Evolutionary conservation across 1,140 invertebrate species (phyloP), one percentile per base, ranked within the genome.

Genomic region (Nilaparvata lugens): DNA sequence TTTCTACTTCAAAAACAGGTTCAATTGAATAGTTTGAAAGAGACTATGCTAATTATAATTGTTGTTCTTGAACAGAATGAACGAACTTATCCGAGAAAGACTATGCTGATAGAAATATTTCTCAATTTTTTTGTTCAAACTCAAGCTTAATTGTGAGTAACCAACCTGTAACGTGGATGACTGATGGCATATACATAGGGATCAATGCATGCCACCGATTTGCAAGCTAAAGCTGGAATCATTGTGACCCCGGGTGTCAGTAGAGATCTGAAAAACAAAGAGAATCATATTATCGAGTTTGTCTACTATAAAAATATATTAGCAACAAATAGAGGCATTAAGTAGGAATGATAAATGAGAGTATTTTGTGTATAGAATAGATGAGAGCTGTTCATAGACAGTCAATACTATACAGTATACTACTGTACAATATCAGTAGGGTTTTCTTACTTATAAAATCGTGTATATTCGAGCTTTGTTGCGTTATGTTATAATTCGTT

Each of bases 131-230:
- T 19, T 55, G 14, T n/a, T 9, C 24, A 24, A 14, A 19, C 13
- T 28, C 11, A 9, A 16, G 53, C 11, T 25, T 13, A 23, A 55
- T 55, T 6, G n/a, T 35, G 2, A 7, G 24, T 19, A 19, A 58
- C 19, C 6, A 63, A 79, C 76, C 79, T 79, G 73, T 84, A 89
- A 79, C 83, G 84, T 1, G 86, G 87, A 72, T 89, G 87, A 66
- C 84, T 88, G 62, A 88, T 86, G 18, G 86, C 87, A 64, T 88
- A 87, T 14, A 88, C 79, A 83, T 85, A 88, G 11, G 87, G 87
- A 72, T 89, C 86, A 66, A 89, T 80, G 67, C 86, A 88, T 1
- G 86, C 87, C 0, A 88, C 86, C 1, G 77, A 74, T 69, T 89
- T 89, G 53, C 81, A 79, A 64, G 83, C 83, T 42, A 87, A 71